Base-by-base conservation (phyloP, 2,113 vertebrate species). In the Gadus macrocephalus region DNA sequence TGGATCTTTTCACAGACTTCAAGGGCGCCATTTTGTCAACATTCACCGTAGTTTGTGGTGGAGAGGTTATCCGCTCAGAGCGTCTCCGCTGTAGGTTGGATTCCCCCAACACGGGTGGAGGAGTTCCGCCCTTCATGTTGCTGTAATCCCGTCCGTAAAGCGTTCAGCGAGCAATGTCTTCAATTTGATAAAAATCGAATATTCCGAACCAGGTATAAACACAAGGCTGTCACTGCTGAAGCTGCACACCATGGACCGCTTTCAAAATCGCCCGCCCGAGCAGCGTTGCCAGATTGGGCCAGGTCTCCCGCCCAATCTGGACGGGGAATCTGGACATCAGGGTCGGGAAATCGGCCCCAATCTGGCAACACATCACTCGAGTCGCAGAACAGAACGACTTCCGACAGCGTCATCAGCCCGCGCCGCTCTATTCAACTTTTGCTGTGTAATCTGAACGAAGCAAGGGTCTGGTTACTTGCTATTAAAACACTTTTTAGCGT, bases 401-500 rank as follows among this genome's bases (percentile, higher is more conserved):
- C 42, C 42, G 42, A 9, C 7, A 15, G 14, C 55, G 42, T 49
- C 42, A 49, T 49, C 8, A n/a, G 66, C 68, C 78, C 67, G 72
- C 60, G 69, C 89, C 88, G 92, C 89, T 88, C 62, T 3, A 62
- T 0, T 14, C 42, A 49, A 85, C 76, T 92, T 93, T 90, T 93
- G 92, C 92, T 93, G 92, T 93, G 91, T 93, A 92, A 93, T 91
- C 85, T 77, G 27, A 28, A 12, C 12, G 58, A 6, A 71, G 5
- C 49, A 62, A 56, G 31, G 62, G 11, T 59, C 15, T 35, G 31
- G 31, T 49, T 8, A 12, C 31, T 53, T 11, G 14, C 1, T 11
- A 22, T 63, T 0, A 3, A 6, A 25, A 0, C 42, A 31, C 19
- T 17, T 59, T 2, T 16, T 1, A 53, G 12, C 12, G 22, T 14